These are phyloP conservation scores for Polydrusus tereticollis DNA, from an alignment of 2,888 invertebrate genomes.

Conservation along the genomic window DNA sequence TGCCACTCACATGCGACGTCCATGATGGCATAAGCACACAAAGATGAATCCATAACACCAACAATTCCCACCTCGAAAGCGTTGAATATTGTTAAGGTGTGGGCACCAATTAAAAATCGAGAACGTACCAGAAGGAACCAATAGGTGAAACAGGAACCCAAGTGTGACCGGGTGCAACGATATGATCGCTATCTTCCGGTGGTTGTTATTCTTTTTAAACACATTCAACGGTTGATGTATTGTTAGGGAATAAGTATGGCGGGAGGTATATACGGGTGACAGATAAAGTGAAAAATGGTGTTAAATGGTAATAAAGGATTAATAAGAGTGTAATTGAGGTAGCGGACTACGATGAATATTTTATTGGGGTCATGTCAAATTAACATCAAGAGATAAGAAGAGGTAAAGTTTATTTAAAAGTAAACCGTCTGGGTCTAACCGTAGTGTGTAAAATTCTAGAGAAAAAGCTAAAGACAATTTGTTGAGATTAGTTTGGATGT, in stretches of 20 bases:
- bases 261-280: constrained; percentile 21
- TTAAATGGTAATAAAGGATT: constrained; percentile 9
- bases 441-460: no score
- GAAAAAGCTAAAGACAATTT: no score
- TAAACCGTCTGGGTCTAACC: no score
- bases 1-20: neutral
- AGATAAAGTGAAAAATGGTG: constrained; percentile 24
- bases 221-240: neutral
- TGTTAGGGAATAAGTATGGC: constrained; percentile 7
- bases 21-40: neutral
- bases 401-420: no score
- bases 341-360: neutral
- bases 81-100: constrained; percentile 1
- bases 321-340: constrained; percentile 1
- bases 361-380: no score
- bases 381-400: no score
- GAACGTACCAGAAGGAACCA: constrained; percentile 37
- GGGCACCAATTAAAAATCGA: constrained; percentile 47
- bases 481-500: no score
- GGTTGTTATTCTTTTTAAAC: constrained; percentile 27
- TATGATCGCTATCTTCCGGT: constrained; percentile 47
- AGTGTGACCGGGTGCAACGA: constrained; percentile 50
- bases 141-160: constrained; percentile 52
- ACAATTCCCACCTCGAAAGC: constrained; percentile 20
- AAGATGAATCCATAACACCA: neutral